Evolutionary conservation across 2,113 vertebrate genomes (phyloP), one percentile per base, ranked within the genome.

Genomic region (Lanius ludovicianus): DNA sequence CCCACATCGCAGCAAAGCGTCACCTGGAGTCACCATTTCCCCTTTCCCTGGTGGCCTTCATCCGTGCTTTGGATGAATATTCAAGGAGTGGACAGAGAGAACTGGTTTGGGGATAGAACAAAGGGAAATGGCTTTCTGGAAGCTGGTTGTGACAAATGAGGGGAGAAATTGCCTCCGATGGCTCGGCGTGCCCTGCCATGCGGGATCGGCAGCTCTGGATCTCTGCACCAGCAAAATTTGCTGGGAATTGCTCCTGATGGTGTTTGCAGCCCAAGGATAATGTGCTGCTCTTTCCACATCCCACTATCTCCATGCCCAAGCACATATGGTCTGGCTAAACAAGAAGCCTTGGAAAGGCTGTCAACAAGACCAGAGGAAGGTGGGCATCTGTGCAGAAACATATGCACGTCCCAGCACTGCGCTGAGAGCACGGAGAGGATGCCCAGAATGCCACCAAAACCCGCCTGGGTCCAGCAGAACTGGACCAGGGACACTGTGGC

Each of bases 341-440:
- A 78, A 93, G 96, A 93, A 95, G 92, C 95, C 88, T 92, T 89
- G 89, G 95, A 86, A 95, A 96, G 83, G 93, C 93, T 97, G 92
- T 95, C 90, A 93, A 89, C 88, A 90, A 92, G 96, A 70, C 83
- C 37, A 60, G 90, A 41, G 96, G 92, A 95, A 96, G 96, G 92
- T 97, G 93, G 57, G 86, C 83, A 94, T 94, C 95, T 96, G 93
- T 80, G 90, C 90, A 80, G 87, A 70, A 85, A 90, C 93, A 96
- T 85, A 93, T 83, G 95, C 67, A 35, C 25, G 70, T 23, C 89
- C 91, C 78, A 49, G 95, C 30, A 7, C 70, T 8, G 84, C 85
- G 57, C 42, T 11, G 75, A 0, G 33, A 90, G 93, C 87, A 25
- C 1, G 0, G 7, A 14, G 80, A 90, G 56, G 55, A 1, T 27